phyloP scores from a whole-genome alignment of 2,888 invertebrate species.

The Podotricha telesiphe region DNA sequence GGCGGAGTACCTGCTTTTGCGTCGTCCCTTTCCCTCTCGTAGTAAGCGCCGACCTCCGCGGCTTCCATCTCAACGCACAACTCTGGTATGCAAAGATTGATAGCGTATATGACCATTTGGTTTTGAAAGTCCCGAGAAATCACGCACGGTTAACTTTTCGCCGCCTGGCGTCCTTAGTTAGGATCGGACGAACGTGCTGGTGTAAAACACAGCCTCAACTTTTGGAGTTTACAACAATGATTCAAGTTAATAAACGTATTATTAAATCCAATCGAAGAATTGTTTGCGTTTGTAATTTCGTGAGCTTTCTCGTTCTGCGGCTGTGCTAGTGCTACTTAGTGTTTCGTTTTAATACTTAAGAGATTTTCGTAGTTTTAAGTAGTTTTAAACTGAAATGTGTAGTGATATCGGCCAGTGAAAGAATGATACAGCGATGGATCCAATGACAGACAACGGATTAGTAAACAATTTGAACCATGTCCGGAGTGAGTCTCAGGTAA shows the following conservation, averaged over 20 bases:
- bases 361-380: slow-evolving; percentile 37
- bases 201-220: slow-evolving; percentile 53
- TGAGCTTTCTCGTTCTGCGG: slow-evolving; percentile 53
- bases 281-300: slow-evolving; percentile 51
- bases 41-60: slow-evolving; percentile 54
- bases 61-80: slow-evolving; percentile 75
- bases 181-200: slow-evolving; percentile 66
- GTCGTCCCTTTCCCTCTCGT: slow-evolving; percentile 75
- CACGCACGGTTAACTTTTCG: slow-evolving; percentile 82
- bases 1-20: slow-evolving; percentile 73
- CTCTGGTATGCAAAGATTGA: slow-evolving; percentile 84
- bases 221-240: slow-evolving; percentile 46
- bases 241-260: slow-evolving; percentile 35
- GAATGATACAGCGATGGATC: slow-evolving; percentile 76
- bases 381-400: slow-evolving; percentile 57
- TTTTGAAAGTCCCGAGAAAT: slow-evolving; percentile 82
- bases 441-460: slow-evolving; percentile 78
- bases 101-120: slow-evolving; percentile 83
- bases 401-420: slow-evolving; percentile 51
- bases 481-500: slow-evolving; percentile 81
- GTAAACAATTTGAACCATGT: slow-evolving; percentile 81
- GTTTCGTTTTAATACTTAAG: slow-evolving; percentile 48
- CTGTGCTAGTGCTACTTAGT: slow-evolving; percentile 52
- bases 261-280: slow-evolving; percentile 50
- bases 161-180: slow-evolving; percentile 81